Conservation (phyloP, 1,140 invertebrate genomes). For the Anadara kagoshimensis region DNA sequence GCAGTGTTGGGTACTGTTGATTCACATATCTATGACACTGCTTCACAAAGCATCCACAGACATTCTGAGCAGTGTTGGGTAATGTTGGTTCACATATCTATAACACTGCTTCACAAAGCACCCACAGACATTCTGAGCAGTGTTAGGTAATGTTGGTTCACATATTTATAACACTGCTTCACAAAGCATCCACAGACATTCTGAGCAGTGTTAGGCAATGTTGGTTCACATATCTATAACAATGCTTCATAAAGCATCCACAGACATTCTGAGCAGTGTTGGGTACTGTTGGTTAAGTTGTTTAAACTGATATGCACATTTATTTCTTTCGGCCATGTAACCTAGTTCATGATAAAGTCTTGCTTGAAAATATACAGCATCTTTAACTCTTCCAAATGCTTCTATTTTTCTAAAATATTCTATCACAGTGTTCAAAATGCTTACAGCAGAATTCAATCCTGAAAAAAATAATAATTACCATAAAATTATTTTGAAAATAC, state of each 20-base stretch:
- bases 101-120: too few species aligned
- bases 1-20: constrained; percentile 62
- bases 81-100: background rate
- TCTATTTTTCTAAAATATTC: constrained; percentile 83
- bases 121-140: too few species aligned
- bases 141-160: background rate
- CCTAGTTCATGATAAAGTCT: constrained; percentile 67
- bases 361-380: constrained; percentile 75
- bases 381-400: constrained; percentile 82
- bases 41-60: too few species aligned
- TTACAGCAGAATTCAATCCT: constrained; percentile 77
- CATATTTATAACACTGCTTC: too few species aligned
- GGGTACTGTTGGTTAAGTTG: constrained; percentile 67
- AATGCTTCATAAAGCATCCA: constrained; percentile 49
- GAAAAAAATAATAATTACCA: constrained; percentile 12
- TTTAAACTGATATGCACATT: constrained; percentile 67
- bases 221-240: constrained; percentile 45
- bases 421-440: constrained; percentile 80
- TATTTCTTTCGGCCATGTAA: constrained; percentile 62
- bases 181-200: too few species aligned
- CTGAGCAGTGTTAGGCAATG: constrained; percentile 58
- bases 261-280: constrained; percentile 46
- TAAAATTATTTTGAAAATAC: background rate
- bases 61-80: background rate
- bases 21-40: constrained; percentile 35